phyloP scores from a whole-genome alignment of 1,140 invertebrate genomes.

The Hestina assimilis region DNA sequence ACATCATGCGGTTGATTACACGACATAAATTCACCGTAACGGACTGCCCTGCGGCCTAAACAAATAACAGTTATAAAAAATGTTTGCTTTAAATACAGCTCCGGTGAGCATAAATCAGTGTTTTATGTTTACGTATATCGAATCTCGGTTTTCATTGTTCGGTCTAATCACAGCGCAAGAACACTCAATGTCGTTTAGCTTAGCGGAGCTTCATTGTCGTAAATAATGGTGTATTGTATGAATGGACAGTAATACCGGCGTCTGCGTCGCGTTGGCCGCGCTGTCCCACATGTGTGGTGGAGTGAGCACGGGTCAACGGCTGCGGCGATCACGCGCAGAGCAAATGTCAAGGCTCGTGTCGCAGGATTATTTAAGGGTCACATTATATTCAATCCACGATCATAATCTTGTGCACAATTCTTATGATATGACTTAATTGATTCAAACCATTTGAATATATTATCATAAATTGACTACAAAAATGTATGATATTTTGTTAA shows the following conservation, averaged over 20 bases:
- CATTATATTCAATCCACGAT: constrained; percentile 17
- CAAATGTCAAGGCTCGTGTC: constrained; percentile 69
- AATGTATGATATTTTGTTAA: too few species aligned
- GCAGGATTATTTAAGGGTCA: constrained; percentile 47
- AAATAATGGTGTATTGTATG: constrained; percentile 70
- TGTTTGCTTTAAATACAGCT: constrained; percentile 22
- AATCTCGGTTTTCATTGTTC: constrained; percentile 44
- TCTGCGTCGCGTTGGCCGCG: constrained; percentile 25
- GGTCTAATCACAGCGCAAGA: constrained; percentile 44
- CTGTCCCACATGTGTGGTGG: constrained; percentile 50
- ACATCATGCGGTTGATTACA: constrained; percentile 9
- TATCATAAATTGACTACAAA: too few species aligned
- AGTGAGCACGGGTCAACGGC: constrained; percentile 56
- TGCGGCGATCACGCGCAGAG: constrained; percentile 46
- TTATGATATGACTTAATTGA: background rate
- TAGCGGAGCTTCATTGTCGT: constrained; percentile 58
- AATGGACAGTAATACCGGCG: constrained; percentile 47
- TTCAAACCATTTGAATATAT: background rate
- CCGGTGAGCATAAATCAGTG: constrained; percentile 27
- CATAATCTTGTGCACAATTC: background rate
- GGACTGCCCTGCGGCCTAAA: constrained; percentile 13
- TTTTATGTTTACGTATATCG: constrained; percentile 33
- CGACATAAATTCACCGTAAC: constrained; percentile 15
- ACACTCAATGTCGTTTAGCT: constrained; percentile 59
- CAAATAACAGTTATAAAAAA: constrained; percentile 19